phyloP scores from a whole-genome alignment of 2,113 vertebrate species.

The Pterophyllum scalare region DNA sequence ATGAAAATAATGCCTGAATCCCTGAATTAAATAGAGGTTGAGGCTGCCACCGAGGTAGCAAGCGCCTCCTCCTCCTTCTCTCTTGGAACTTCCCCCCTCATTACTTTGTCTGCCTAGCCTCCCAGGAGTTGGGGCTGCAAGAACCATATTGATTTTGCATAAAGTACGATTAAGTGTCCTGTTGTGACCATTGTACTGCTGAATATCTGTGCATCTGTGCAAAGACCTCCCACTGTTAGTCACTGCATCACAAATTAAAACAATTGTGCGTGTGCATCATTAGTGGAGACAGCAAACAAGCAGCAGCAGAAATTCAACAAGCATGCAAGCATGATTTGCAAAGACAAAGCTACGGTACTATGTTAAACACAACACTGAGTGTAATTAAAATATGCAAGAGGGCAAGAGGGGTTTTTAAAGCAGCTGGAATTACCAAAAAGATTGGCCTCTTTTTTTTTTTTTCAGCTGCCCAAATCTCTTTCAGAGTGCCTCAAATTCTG shows the following conservation, averaged over 20 bases:
- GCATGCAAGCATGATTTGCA: background rate
- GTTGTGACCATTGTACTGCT: slow-evolving; percentile 54
- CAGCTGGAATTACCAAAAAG: slow-evolving; percentile 63
- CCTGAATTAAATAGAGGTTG: slow-evolving; percentile 39
- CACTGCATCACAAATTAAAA: slow-evolving; percentile 51
- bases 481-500: slow-evolving; percentile 57
- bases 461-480: slow-evolving; percentile 50
- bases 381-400: slow-evolving; percentile 45
- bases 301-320: slow-evolving; percentile 11
- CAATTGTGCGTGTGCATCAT: slow-evolving; percentile 26
- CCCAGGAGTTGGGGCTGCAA: slow-evolving; percentile 22
- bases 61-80: background rate
- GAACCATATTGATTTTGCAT: slow-evolving; percentile 74
- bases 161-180: slow-evolving; percentile 72
- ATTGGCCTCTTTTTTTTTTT: slow-evolving; percentile 40
- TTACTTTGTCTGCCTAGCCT: slow-evolving; percentile 18
- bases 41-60: slow-evolving; percentile 18
- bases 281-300: slow-evolving; percentile 23
- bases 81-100: background rate
- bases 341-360: background rate
- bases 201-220: slow-evolving; percentile 55
- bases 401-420: slow-evolving; percentile 37
- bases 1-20: slow-evolving; percentile 58
- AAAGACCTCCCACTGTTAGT: slow-evolving; percentile 41
- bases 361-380: background rate